Conservation (phyloP, 2,888 invertebrate species). For the Ferdinandea cuprea region DNA sequence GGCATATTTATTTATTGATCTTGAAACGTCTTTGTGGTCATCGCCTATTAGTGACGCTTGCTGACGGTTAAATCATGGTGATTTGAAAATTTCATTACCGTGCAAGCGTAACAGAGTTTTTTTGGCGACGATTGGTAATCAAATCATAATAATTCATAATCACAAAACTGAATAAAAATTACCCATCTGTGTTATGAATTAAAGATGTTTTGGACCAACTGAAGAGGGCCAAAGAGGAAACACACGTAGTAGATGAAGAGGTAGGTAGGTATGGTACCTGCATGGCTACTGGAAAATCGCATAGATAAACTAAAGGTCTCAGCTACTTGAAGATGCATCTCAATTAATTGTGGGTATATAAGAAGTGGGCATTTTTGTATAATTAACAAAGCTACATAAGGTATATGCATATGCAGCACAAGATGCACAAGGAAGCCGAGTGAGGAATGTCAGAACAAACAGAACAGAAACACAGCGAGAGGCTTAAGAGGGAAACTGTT, state of each 20-base stretch:
- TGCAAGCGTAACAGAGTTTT: conserved; percentile 24
- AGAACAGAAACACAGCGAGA: conserved; percentile 24
- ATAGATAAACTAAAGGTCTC: conserved; percentile 40
- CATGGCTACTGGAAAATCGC: conserved; percentile 59
- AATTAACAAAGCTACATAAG: conserved; percentile 61
- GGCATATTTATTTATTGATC: conserved; percentile 58
- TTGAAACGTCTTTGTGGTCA: conserved; percentile 26
- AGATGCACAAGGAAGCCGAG: conserved; percentile 40
- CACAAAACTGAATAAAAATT: conserved; percentile 22
- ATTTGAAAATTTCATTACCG: conserved; percentile 24
- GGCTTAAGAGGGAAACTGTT: conserved; percentile 60
- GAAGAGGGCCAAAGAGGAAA: conserved; percentile 30
- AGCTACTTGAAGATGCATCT: conserved; percentile 69
- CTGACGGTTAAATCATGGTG: conserved; percentile 42
- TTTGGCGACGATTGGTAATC: conserved; percentile 30
- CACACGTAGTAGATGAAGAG: conserved; percentile 7
- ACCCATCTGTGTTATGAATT: conserved; percentile 52
- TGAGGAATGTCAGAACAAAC: conserved; percentile 64
- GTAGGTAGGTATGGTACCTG: too few relatives aligned
- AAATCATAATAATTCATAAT: not conserved
- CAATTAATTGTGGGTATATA: conserved; percentile 70
- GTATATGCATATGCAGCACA: not conserved
- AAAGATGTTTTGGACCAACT: conserved; percentile 41
- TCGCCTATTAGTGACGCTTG: conserved; percentile 51
- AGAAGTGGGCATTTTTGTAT: conserved; percentile 64